Evolutionary conservation across 1,140 invertebrate species (phyloP), one percentile per base, ranked within the genome.

Genomic region (Coboldia fuscipes): DNA sequence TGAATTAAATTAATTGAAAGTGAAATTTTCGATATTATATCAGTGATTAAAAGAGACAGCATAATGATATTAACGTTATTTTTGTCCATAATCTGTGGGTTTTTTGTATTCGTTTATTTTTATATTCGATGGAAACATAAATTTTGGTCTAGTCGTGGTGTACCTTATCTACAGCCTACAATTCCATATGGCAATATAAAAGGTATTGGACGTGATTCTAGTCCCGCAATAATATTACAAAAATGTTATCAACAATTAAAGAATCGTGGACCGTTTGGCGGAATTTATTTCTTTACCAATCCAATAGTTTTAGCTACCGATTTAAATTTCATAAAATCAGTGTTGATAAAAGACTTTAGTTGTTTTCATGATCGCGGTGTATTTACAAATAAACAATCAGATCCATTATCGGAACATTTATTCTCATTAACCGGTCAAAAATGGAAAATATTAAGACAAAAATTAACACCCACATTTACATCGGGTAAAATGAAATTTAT

Each of bases 301-400:
- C 56, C 57, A 3, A 48, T 56, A 16, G 31, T 58, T 24, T 44
- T 47, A n/a, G 38, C 58, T 14, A 49, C 54, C 30, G 57, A 57
- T 39, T 48, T 46, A 5, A 57, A 61, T 20, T 39, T 66, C 26
- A 57, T 62, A 3, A 65, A 64, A 38, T 43, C 45, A 10, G 47
- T 69, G 12, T 39, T 66, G 12, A 54, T 65, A 10, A 62, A 57
- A 41, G 61, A 69, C 44, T 65, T 61, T 39, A 43, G 54, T 13
- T 41, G 57, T 43, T 65, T 64, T 37, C 46, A 56, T 40, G 56
- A 61, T 1, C 54, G 60, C 30, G 52, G 57, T 3, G 49, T 58
- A 24, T 58, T 51, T 37, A 46, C 48, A 22, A 53, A 60, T 19
- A 56, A 60, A 24, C 45, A 49, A 26, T 45, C 44, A 1, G 60